Evolutionary conservation across 2,888 invertebrate genomes (phyloP).

Genomic region (Rhodophaea formosa): DNA sequence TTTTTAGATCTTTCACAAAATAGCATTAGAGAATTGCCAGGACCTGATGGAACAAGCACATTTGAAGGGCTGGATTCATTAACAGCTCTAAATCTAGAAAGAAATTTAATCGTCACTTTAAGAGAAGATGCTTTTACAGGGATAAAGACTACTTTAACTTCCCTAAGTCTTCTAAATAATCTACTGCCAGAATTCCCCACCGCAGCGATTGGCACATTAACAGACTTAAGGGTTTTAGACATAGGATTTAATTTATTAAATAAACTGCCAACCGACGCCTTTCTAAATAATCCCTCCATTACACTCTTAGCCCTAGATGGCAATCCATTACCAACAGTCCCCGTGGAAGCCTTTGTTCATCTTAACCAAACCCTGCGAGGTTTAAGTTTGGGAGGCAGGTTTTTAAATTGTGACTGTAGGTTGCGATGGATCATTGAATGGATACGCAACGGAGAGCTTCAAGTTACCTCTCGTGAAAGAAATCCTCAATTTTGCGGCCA

Average conservation of each 20-base stretch:
- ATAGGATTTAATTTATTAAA: slow-evolving; percentile 95
- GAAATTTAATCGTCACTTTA: slow-evolving; percentile 91
- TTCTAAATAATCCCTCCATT: slow-evolving; percentile 90
- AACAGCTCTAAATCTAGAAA: slow-evolving; percentile 92
- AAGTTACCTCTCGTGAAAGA: slow-evolving; percentile 94
- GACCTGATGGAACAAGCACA: slow-evolving; percentile 83
- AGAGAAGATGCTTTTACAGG: slow-evolving; percentile 89
- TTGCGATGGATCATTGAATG: slow-evolving; percentile 94
- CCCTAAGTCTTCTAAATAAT: slow-evolving; percentile 93
- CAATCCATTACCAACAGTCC: slow-evolving; percentile 92
- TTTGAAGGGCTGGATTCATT: slow-evolving; percentile 90
- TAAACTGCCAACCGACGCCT: slow-evolving; percentile 89
- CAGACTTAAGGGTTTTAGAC: slow-evolving; percentile 92
- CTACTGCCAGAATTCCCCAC: slow-evolving; percentile 93
- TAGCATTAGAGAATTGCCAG: slow-evolving; percentile 90
- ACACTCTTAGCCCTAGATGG: slow-evolving; percentile 94
- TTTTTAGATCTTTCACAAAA: slow-evolving; percentile 95
- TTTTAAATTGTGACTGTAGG: slow-evolving; percentile 93
- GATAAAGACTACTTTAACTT: slow-evolving; percentile 90
- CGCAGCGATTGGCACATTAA: slow-evolving; percentile 87
- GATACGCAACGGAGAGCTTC: slow-evolving; percentile 92
- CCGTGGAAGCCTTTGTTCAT: slow-evolving; percentile 88
- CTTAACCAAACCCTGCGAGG: slow-evolving; percentile 92
- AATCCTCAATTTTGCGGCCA: slow-evolving; percentile 96
- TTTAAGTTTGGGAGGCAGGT: slow-evolving; percentile 92